Percentiles rank a stretch among this genome's conserved stretches.
phyloP scores from a whole-genome alignment of 2,113 vertebrate species.

The Apteryx owenii region DNA sequence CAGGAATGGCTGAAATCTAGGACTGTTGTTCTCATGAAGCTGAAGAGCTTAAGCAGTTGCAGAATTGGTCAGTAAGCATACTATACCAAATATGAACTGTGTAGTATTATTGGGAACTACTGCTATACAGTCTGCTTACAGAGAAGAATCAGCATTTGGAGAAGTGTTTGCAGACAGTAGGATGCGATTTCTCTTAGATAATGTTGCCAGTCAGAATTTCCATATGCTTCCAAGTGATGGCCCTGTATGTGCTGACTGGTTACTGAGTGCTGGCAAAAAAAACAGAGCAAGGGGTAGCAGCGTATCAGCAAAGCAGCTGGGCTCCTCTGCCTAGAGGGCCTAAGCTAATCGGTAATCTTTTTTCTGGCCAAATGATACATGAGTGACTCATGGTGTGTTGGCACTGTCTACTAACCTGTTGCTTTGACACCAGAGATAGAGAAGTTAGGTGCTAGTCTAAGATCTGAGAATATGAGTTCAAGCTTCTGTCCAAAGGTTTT shows the following conservation, averaged over 20 bases:
- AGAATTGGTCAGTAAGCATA: neutral
- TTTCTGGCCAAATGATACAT: neutral
- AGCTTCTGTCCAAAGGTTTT: too few species aligned
- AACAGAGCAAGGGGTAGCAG: rapidly evolving
- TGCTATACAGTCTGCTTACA: neutral
- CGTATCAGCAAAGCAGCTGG: neutral
- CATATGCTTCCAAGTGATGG: neutral
- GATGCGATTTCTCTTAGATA: neutral
- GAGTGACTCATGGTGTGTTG: neutral
- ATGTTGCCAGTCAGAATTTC: neutral
- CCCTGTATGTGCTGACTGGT: neutral
- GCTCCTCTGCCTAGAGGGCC: neutral
- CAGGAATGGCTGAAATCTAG: rapidly evolving
- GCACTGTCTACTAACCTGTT: neutral
- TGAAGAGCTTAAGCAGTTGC: neutral
- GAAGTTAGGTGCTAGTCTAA: neutral
- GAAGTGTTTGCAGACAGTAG: neutral
- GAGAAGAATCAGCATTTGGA: neutral
- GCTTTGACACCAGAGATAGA: neutral
- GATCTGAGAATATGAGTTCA: neutral
- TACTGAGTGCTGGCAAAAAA: neutral
- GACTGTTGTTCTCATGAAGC: neutral
- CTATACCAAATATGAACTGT: neutral
- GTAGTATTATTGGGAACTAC: neutral
- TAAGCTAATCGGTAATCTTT: neutral